phyloP scores from a whole-genome alignment of 2,797 vertebrate species.

The Squalus acanthias region DNA sequence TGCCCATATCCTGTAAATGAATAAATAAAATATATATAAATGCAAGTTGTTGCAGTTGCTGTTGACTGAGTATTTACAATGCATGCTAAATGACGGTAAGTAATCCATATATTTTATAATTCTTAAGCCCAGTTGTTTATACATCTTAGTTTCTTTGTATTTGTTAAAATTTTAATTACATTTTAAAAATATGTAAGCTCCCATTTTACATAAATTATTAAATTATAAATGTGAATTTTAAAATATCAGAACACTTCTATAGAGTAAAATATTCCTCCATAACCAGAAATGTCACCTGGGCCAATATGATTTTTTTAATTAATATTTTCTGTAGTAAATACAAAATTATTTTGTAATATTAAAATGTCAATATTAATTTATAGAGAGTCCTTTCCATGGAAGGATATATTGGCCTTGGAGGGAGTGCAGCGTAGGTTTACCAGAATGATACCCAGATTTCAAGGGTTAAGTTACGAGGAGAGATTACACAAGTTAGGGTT shows the following conservation, averaged over 20 bases:
- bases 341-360: background rate
- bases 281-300: background rate
- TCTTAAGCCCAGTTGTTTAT: background rate
- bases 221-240: background rate
- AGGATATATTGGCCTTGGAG: no score
- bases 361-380: background rate
- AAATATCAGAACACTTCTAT: background rate
- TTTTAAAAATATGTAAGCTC: background rate
- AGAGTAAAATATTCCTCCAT: background rate
- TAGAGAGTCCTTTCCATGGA: background rate
- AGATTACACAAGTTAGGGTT: no score
- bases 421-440: no score
- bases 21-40: no score
- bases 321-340: background rate
- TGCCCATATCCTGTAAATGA: no score
- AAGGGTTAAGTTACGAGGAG: no score
- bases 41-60: no score
- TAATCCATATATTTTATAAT: background rate
- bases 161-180: background rate
- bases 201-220: background rate
- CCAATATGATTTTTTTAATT: background rate
- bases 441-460: no score
- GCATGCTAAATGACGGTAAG: no score
- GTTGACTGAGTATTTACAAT: no score
- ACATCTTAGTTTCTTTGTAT: background rate